Evolutionary conservation across 1,140 invertebrate species (phyloP).

Genomic region (Globodera ellingtonae): DNA sequence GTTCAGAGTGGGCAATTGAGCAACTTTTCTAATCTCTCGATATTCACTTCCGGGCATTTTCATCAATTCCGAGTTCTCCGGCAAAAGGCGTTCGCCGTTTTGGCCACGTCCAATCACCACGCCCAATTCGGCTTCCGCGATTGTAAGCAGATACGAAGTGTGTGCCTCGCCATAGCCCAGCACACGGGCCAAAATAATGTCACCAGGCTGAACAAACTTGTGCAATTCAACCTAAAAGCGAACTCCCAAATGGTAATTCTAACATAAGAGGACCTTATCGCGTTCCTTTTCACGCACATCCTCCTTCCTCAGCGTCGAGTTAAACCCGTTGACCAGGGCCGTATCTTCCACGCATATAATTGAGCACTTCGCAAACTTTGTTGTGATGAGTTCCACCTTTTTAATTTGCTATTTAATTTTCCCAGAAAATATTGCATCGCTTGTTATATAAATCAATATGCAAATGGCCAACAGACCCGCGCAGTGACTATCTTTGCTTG

Average conservation of each 20-base stretch:
- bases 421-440: not conserved
- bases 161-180: slow-evolving; percentile 53
- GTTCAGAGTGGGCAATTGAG: slow-evolving; percentile 46
- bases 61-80: slow-evolving; percentile 34
- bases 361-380: slow-evolving; percentile 51
- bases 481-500: slow-evolving; percentile 47
- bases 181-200: slow-evolving; percentile 54
- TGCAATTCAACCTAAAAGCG: slow-evolving; percentile 44
- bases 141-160: slow-evolving; percentile 51
- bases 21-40: slow-evolving; percentile 52
- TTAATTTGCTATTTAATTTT: too few relatives aligned
- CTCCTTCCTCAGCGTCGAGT: slow-evolving; percentile 52
- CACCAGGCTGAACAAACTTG: slow-evolving; percentile 53
- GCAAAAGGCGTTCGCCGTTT: slow-evolving; percentile 47
- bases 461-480: slow-evolving; percentile 26
- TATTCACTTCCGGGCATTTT: slow-evolving; percentile 44
- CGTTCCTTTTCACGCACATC: slow-evolving; percentile 51
- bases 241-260: not conserved
- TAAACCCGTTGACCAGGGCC: slow-evolving; percentile 46
- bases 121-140: slow-evolving; percentile 49
- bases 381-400: slow-evolving; percentile 37
- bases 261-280: slow-evolving; percentile 40
- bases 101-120: slow-evolving; percentile 49
- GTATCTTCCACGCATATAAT: slow-evolving; percentile 56
- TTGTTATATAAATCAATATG: not conserved